phyloP scores from a whole-genome alignment of 2,888 invertebrate genomes.

The Caenorhabditis japonica region DNA sequence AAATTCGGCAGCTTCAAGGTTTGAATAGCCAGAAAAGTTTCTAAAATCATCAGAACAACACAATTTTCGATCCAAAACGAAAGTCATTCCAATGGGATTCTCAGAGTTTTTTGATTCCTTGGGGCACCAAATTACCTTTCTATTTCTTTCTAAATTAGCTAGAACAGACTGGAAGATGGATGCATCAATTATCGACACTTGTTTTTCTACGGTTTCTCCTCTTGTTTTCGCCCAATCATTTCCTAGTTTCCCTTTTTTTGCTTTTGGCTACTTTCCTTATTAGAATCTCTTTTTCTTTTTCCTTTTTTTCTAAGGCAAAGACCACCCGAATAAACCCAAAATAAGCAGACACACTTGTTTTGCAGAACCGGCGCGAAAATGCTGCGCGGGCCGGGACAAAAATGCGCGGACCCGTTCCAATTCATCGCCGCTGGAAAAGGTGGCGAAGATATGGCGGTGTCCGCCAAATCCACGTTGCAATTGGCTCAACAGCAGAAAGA shows the following conservation, averaged over 20 bases:
- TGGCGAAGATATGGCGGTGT: slow-evolving; percentile 57
- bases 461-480: slow-evolving; percentile 52
- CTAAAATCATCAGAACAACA: no score
- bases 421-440: slow-evolving; percentile 53
- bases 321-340: no score
- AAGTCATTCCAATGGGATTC: no score
- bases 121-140: no score
- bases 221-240: slow-evolving; percentile 14
- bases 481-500: slow-evolving; percentile 58
- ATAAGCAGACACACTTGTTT: no score
- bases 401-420: slow-evolving; percentile 58
- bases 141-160: slow-evolving; percentile 19
- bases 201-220: slow-evolving; percentile 27
- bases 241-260: slow-evolving; percentile 1
- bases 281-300: slow-evolving; percentile 12
- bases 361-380: slow-evolving; percentile 42
- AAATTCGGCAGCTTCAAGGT: no score
- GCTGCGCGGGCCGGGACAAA: slow-evolving; percentile 56
- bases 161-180: slow-evolving; percentile 25
- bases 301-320: no score
- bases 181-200: slow-evolving; percentile 48
- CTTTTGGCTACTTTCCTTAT: not conserved
- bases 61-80: no score
- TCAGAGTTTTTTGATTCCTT: no score
- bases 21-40: no score